These are phyloP conservation scores for Saccopteryx bilineata DNA, from an alignment of 2,113 vertebrate genomes.

Conservation along the genomic window DNA sequence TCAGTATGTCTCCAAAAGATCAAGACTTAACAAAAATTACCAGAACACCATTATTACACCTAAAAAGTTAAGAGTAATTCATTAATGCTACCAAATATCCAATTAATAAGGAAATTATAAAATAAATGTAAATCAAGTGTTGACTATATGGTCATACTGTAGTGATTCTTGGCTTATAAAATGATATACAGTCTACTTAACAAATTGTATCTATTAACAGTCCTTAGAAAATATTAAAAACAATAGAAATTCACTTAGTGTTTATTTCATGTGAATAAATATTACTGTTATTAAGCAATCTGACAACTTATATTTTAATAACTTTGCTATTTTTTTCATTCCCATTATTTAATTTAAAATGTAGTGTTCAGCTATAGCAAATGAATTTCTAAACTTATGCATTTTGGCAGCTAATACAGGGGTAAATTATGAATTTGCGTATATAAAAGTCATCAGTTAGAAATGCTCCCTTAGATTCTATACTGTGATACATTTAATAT, in stretches of 20 bases:
- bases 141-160: not conserved
- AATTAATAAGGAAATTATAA: not conserved
- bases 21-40: not conserved
- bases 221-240: not conserved
- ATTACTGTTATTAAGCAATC: not conserved
- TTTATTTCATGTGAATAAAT: not conserved
- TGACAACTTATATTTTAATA: constrained; percentile 4
- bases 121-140: not conserved
- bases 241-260: not conserved
- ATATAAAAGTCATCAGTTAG: not conserved
- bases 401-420: not conserved
- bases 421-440: not conserved
- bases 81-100: not conserved
- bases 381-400: not conserved
- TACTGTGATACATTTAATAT: not conserved
- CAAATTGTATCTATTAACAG: not conserved
- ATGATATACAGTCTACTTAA: not conserved
- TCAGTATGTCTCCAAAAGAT: not conserved
- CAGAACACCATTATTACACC: not conserved
- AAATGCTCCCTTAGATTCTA: not conserved
- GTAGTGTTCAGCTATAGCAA: not conserved
- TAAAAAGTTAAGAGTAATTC: not conserved
- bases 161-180: not conserved
- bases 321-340: constrained; percentile 11
- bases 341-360: constrained; percentile 8